Percentiles rank a stretch among this genome's conserved stretches.
Evolutionary conservation across 2,888 invertebrate genomes (phyloP).

Genomic region (Bimastos eiseni): DNA sequence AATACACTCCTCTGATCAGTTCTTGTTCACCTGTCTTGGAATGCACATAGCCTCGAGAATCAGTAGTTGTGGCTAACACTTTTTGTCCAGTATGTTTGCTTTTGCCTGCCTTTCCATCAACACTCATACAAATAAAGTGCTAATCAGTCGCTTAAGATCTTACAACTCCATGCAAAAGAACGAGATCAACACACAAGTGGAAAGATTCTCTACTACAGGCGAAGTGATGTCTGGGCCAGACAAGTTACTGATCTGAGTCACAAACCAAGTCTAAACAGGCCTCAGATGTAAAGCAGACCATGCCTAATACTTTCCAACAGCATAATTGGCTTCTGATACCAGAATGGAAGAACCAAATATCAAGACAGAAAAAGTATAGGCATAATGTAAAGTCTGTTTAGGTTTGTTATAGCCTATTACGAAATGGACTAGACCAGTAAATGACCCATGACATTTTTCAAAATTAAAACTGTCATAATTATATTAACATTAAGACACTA

Average conservation of each 20-base stretch:
- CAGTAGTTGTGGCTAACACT: background rate
- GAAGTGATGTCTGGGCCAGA: background rate
- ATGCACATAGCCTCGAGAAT: background rate
- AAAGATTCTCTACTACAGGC: background rate
- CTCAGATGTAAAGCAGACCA: background rate
- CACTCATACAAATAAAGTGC: background rate
- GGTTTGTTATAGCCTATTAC: background rate
- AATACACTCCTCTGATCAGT: background rate
- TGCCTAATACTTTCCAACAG: background rate
- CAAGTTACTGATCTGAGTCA: slow-evolving; percentile 2
- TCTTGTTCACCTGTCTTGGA: background rate
- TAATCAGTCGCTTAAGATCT: background rate
- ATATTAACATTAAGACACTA: background rate
- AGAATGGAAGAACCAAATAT: background rate
- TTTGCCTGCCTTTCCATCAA: background rate
- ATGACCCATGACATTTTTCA: background rate
- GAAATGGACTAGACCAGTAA: background rate
- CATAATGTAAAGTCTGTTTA: background rate
- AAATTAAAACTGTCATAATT: background rate
- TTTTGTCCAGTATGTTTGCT: background rate
- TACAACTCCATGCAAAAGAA: background rate
- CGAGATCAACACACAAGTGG: background rate
- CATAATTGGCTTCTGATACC: background rate
- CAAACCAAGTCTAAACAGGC: background rate
- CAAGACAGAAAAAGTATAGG: background rate